Evolutionary conservation across 2,797 vertebrate species (phyloP).

Genomic region (Micropoecilia bifurca): DNA sequence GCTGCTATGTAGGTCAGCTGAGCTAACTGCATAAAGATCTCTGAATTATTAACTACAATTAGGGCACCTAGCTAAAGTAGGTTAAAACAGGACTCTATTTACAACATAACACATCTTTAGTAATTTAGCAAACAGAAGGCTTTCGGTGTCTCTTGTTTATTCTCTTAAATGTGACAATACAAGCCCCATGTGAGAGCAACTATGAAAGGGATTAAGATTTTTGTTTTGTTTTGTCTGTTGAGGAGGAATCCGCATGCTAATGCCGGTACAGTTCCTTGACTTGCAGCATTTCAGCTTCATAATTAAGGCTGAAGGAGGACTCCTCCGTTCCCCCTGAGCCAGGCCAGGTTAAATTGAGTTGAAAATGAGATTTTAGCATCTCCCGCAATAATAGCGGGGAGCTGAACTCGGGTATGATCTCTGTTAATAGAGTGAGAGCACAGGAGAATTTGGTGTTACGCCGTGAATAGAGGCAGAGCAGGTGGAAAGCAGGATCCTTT

Average conservation of each 20-base stretch:
- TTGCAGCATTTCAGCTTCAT: slow-evolving; percentile 37
- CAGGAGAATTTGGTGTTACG: slow-evolving; percentile 85
- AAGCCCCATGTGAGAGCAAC: slow-evolving; percentile 9
- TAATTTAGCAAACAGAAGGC: slow-evolving; percentile 1
- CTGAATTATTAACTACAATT: slow-evolving; percentile 82
- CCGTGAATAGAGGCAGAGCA: slow-evolving; percentile 82
- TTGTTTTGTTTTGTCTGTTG: not conserved
- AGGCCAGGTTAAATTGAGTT: slow-evolving; percentile 87
- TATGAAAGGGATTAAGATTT: slow-evolving; percentile 19
- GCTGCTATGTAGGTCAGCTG: slow-evolving; percentile 75
- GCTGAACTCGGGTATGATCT: slow-evolving; percentile 83
- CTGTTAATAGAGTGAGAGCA: slow-evolving; percentile 88
- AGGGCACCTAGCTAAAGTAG: slow-evolving; percentile 69
- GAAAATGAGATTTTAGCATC: slow-evolving; percentile 88
- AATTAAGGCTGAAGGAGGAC: slow-evolving; percentile 68
- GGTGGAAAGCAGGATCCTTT: slow-evolving; percentile 81
- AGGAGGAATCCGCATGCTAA: slow-evolving; percentile 32
- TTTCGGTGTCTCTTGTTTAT: not conserved
- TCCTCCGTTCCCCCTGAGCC: slow-evolving; percentile 66
- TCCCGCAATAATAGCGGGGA: slow-evolving; percentile 82
- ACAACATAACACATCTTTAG: slow-evolving; percentile 26
- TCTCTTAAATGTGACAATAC: slow-evolving; percentile 17
- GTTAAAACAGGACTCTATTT: slow-evolving; percentile 49
- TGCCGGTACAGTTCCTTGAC: slow-evolving; percentile 26
- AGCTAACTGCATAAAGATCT: slow-evolving; percentile 76